Evolutionary conservation across 2,113 vertebrate genomes (phyloP).

Genomic region (Clarias macrocephalus): DNA sequence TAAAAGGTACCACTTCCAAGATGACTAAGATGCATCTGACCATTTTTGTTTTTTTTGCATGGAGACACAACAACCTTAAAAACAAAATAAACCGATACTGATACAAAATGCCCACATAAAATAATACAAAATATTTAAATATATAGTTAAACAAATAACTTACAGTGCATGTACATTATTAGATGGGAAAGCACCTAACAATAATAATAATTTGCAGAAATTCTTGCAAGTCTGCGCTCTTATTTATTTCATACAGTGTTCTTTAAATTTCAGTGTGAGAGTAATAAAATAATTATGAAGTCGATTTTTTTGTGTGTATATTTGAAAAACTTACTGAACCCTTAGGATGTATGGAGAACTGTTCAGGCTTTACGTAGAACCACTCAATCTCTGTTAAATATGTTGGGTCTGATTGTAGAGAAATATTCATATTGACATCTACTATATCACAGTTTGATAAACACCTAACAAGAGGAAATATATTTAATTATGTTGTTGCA

Average conservation of each 20-base stretch:
- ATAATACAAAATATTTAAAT: neutral
- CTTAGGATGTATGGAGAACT: too few species aligned
- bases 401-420: neutral
- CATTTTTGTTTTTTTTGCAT: neutral
- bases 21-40: neutral
- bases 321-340: neutral
- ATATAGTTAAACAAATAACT: neutral
- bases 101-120: too few species aligned
- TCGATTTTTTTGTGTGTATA: too few species aligned
- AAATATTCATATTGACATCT: neutral
- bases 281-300: too few species aligned
- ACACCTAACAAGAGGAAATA: neutral
- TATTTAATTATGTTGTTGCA: neutral
- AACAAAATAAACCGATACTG: neutral
- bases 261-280: neutral
- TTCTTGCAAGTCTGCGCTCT: neutral
- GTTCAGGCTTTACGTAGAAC: neutral
- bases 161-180: neutral
- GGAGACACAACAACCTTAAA: neutral
- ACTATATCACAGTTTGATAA: conserved; percentile 45
- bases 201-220: neutral
- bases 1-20: neutral
- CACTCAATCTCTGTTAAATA: neutral
- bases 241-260: neutral
- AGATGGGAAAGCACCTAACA: neutral